phyloP scores from a whole-genome alignment of 1,140 invertebrate species.

The Eulimnadia texana region DNA sequence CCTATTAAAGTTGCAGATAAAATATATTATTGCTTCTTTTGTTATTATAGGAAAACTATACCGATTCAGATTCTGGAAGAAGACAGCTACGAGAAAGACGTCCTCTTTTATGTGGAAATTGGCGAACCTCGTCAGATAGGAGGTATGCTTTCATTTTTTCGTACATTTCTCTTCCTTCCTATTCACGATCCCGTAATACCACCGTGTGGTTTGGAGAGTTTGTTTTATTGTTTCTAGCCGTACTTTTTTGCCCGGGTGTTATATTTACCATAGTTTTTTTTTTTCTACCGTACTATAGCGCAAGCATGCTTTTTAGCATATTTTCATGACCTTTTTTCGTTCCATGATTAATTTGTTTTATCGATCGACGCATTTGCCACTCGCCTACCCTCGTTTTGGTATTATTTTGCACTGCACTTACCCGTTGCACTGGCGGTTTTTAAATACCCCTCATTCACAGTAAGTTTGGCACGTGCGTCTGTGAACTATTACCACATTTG shows the following conservation, averaged over 20 bases:
- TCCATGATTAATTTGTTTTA: not conserved
- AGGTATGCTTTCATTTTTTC: too few species aligned
- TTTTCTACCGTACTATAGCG: not conserved
- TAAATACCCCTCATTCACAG: too few species aligned
- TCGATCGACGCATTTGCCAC: not conserved
- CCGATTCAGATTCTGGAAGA: constrained; percentile 80
- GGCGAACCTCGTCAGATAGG: constrained; percentile 69
- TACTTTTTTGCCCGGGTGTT: too few species aligned
- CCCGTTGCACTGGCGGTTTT: too few species aligned
- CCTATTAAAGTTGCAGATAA: not conserved
- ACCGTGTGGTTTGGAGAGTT: too few species aligned
- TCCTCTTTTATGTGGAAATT: constrained; percentile 81
- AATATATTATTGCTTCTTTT: not conserved
- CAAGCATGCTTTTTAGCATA: not conserved
- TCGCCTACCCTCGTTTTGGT: not conserved
- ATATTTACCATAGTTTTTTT: not conserved
- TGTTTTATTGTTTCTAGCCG: too few species aligned
- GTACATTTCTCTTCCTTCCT: too few species aligned
- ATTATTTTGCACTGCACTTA: not conserved
- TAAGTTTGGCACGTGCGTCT: too few species aligned
- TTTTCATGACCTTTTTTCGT: too few species aligned
- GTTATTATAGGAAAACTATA: constrained; percentile 61
- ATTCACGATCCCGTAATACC: too few species aligned
- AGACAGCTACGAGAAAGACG: constrained; percentile 95
- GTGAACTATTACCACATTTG: too few species aligned